Evolutionary conservation across 2,888 invertebrate genomes (phyloP).

Genomic region (Plebejus anna): DNA sequence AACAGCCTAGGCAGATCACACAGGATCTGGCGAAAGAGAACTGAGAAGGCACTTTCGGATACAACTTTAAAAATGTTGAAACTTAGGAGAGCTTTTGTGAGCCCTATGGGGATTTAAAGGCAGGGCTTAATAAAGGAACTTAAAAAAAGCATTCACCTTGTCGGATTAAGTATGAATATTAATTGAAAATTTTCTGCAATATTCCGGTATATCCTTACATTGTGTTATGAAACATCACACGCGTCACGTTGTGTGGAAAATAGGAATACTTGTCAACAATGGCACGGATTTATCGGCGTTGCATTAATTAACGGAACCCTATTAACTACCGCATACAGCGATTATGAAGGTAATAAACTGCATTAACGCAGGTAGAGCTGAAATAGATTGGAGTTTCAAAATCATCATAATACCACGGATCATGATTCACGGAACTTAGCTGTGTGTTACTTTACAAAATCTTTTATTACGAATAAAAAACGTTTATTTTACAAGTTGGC

Average conservation of each 20-base stretch:
- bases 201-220: background rate
- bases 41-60: no score
- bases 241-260: background rate
- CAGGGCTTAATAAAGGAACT: background rate
- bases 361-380: background rate
- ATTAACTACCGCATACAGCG: background rate
- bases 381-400: background rate
- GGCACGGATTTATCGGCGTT: background rate
- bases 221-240: background rate
- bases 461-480: no score
- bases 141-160: background rate
- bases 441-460: no score
- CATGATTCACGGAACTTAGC: no score
- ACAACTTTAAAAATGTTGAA: no score
- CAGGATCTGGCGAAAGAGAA: no score
- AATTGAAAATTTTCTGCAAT: background rate
- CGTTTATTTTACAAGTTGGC: no score
- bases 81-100: no score
- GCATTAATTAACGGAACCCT: background rate
- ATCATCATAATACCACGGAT: background rate
- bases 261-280: conserved; percentile 6
- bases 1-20: no score
- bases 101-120: no score
- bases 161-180: background rate
- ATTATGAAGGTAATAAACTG: conserved; percentile 12